Percentiles rank a stretch among this genome's conserved stretches.
These are phyloP conservation scores for Discoglossus pictus DNA, from an alignment of 2,797 vertebrate genomes.

Conservation along the genomic window DNA sequence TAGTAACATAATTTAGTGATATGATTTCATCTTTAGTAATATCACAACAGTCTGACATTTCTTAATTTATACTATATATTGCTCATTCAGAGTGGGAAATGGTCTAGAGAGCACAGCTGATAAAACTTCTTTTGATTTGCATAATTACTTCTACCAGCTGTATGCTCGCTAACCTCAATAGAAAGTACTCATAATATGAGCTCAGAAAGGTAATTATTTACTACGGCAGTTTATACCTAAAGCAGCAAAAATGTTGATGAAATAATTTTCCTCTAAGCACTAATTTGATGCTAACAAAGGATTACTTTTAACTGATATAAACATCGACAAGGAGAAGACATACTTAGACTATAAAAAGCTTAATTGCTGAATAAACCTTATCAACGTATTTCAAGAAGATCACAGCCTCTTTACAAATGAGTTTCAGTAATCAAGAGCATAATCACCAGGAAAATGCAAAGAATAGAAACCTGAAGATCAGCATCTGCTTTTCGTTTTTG, in stretches of 20 bases:
- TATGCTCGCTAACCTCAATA: constrained; percentile 50
- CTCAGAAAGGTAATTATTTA: constrained; percentile 40
- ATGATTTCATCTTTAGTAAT: too few relatives aligned
- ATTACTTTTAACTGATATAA: too few relatives aligned
- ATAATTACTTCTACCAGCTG: constrained; percentile 54
- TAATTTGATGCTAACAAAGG: too few relatives aligned
- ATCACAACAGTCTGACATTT: constrained; percentile 57
- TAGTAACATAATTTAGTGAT: too few relatives aligned
- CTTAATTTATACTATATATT: constrained; percentile 56
- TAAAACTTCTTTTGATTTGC: constrained; percentile 54
- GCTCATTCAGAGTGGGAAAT: constrained; percentile 49
- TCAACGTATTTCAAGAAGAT: too few relatives aligned
- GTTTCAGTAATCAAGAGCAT: too few relatives aligned
- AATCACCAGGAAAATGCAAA: too few relatives aligned
- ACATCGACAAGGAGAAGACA: background rate
- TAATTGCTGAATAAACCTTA: background rate
- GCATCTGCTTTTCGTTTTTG: too few relatives aligned
- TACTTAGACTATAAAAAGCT: background rate
- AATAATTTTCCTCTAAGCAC: background rate
- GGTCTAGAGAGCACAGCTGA: constrained; percentile 57
- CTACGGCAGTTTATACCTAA: constrained; percentile 32
- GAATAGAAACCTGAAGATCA: too few relatives aligned
- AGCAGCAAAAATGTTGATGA: too few relatives aligned
- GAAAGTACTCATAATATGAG: constrained; percentile 41
- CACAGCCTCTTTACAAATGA: too few relatives aligned